phyloP scores from a whole-genome alignment of 2,113 vertebrate genomes.

The Catharus minimus region DNA sequence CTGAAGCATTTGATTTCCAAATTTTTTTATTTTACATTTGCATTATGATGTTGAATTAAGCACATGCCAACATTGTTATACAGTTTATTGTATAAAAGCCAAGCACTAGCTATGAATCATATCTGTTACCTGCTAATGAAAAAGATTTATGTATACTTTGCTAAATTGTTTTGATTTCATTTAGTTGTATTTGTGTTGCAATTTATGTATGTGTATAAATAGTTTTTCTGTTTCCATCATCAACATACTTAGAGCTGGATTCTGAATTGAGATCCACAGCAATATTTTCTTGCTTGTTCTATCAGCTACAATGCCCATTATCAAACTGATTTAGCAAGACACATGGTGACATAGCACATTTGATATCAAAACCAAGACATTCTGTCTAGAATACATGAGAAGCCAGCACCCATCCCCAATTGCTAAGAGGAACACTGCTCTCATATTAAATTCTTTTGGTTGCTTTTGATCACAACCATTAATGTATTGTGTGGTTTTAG shows the following conservation, averaged over 20 bases:
- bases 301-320: background rate
- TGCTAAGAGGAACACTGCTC: background rate
- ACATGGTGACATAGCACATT: background rate
- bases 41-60: background rate
- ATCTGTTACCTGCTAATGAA: slow-evolving; percentile 6
- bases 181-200: background rate
- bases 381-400: background rate
- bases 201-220: background rate
- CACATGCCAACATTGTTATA: background rate
- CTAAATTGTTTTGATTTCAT: slow-evolving; percentile 13
- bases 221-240: background rate
- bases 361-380: background rate
- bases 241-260: background rate
- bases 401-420: background rate
- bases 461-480: slow-evolving; percentile 36
- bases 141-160: background rate
- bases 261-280: background rate
- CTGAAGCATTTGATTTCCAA: slow-evolving; percentile 2
- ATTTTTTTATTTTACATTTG: background rate
- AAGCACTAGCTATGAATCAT: background rate
- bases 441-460: background rate
- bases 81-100: slow-evolving; percentile 2
- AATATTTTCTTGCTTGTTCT: slow-evolving; percentile 1
- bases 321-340: slow-evolving; percentile 41
- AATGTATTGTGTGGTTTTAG: slow-evolving; percentile 16